These are phyloP conservation scores for Automeris io DNA, from an alignment of 2,888 invertebrate species.

Conservation along the genomic window DNA sequence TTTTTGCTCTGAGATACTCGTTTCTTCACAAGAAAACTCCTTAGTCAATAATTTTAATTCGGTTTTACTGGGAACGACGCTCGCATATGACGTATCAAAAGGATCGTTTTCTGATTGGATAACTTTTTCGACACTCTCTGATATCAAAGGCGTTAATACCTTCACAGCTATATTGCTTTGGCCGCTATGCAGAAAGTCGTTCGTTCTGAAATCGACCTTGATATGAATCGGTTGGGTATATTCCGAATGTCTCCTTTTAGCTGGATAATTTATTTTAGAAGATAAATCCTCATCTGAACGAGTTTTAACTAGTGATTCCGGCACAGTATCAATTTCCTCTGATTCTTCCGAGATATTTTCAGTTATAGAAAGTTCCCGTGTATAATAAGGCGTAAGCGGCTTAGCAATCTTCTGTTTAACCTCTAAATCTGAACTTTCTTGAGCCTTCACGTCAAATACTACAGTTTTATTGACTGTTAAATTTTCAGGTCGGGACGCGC, in stretches of 20 bases:
- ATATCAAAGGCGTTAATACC: constrained; percentile 78
- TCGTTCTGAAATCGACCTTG: constrained; percentile 38
- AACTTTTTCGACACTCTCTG: constrained; percentile 52
- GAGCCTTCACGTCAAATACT: constrained; percentile 69
- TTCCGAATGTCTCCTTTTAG: constrained; percentile 73
- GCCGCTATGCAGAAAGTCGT: constrained; percentile 52
- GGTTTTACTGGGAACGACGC: constrained; percentile 83
- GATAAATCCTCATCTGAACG: constrained; percentile 81
- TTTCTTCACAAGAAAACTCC: constrained; percentile 80
- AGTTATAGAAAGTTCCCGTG: constrained; percentile 78
- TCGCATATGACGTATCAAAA: constrained; percentile 91
- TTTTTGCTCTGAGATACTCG: constrained; percentile 31
- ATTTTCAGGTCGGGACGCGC: constrained; percentile 81
- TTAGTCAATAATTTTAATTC: constrained; percentile 87
- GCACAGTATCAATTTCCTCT: constrained; percentile 83
- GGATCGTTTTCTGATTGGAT: constrained; percentile 80
- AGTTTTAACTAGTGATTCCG: constrained; percentile 73
- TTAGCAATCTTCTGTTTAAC: constrained; percentile 80
- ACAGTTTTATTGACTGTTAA: constrained; percentile 71
- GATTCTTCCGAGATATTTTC: constrained; percentile 67
- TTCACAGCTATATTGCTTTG: constrained; percentile 68
- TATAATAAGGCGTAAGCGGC: constrained; percentile 89
- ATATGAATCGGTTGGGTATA: constrained; percentile 39
- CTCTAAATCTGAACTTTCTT: constrained; percentile 65
- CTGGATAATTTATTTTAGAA: constrained; percentile 57